Evolutionary conservation across 2,888 invertebrate genomes (phyloP).

Genomic region (Ditylenchus weischeri): DNA sequence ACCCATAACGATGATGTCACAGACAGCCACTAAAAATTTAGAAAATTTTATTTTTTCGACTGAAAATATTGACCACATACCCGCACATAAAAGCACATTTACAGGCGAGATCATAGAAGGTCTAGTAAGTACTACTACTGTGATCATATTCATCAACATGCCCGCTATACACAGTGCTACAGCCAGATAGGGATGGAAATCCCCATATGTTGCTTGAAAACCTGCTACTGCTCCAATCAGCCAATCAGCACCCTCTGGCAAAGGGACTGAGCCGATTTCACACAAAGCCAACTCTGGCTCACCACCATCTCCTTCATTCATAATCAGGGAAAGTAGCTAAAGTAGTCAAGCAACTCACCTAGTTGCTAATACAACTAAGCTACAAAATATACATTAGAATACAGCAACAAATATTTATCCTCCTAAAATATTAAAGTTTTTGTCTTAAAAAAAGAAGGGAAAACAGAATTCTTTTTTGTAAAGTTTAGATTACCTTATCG

Average conservation of each 20-base stretch:
- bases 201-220: slow-evolving; percentile 42
- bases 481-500: too few relatives aligned
- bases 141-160: slow-evolving; percentile 53
- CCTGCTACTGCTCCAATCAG: slow-evolving; percentile 34
- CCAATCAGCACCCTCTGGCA: slow-evolving; percentile 39
- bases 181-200: slow-evolving; percentile 53
- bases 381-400: too few relatives aligned
- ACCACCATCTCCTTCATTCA: slow-evolving; percentile 5
- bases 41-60: background rate
- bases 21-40: slow-evolving; percentile 33
- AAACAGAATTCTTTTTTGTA: too few relatives aligned
- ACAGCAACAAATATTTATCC: too few relatives aligned
- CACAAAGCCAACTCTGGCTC: slow-evolving; percentile 17
- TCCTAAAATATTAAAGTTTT: too few relatives aligned
- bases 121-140: slow-evolving; percentile 53
- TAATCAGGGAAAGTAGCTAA: background rate
- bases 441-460: too few relatives aligned
- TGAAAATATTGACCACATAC: background rate
- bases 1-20: slow-evolving; percentile 55
- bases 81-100: slow-evolving; percentile 51
- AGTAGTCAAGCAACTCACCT: too few relatives aligned
- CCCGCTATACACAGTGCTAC: slow-evolving; percentile 46
- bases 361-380: too few relatives aligned
- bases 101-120: slow-evolving; percentile 54
- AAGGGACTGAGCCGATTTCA: slow-evolving; percentile 41